Evolutionary conservation across 2,797 vertebrate species (phyloP), one percentile per base, ranked within the genome.

Genomic region (Sorex maritimensis): DNA sequence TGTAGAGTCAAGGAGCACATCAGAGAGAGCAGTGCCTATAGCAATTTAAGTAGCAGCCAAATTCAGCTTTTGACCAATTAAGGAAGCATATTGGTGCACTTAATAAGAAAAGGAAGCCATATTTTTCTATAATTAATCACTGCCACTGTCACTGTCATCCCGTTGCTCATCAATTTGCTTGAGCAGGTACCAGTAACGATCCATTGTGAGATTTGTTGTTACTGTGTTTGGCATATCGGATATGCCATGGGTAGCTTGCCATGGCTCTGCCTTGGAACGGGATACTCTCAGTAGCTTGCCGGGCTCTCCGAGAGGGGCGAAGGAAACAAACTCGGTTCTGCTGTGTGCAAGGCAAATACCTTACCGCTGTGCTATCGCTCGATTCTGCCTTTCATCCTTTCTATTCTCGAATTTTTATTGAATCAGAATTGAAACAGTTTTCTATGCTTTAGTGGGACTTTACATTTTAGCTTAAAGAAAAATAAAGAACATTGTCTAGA

Each of bases 41-140:
- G 34, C n/a, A 90, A 23, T 83, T 90, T 92, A 86, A n/a, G 11
- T 55, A 84, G 69, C 72, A 67, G 5, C 26, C 38, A 78, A 72
- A 75, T 30, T 23, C 5, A 79, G 30, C 41, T 80, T 90, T 92
- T 84, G 78, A 77, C 92, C 21, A 34, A 92, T 90, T 79, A 71
- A 80, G 58, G 24, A 92, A 83, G 55, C n/a, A 49, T 78, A 73
- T 46, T 91, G 23, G 69, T 84, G 41, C 26, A 74, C 52, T 49
- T 91, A 75, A 71, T 82, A 79, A 85, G 34, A 89, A 34, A 89
- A 92, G 26, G n/a, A 94, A 91, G 34, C 69, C 52, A 74, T 49
- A 26, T 58, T 94, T 95, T 92, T 95, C 46, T 90, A 26, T 94
- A 96, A 93, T 96, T 91, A 92, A 41, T 89, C 34, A 34, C 34